Conservation (phyloP, 2,113 vertebrate genomes). For the Emydura subglobosa region DNA sequence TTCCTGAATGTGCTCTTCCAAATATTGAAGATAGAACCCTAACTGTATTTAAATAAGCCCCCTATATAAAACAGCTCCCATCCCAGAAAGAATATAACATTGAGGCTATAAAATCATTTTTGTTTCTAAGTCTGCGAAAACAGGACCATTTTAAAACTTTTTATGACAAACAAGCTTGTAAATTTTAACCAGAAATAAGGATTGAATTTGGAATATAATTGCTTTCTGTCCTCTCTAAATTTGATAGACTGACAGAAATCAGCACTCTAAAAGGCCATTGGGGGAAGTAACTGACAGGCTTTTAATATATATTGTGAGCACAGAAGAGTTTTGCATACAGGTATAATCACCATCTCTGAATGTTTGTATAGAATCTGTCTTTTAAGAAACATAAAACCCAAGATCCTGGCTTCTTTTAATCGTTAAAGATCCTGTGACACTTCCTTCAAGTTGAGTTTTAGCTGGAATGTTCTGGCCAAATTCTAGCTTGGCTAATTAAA, state of each 20-base stretch:
- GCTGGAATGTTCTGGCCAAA: background rate
- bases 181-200: slow-evolving; percentile 46
- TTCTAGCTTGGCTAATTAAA: background rate
- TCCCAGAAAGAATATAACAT: slow-evolving; percentile 16
- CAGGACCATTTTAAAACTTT: background rate
- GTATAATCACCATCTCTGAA: fast-evolving
- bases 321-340: background rate
- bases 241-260: background rate
- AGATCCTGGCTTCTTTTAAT: background rate
- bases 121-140: slow-evolving; percentile 37
- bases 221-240: background rate
- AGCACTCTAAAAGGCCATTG: background rate
- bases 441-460: background rate
- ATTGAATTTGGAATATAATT: slow-evolving; percentile 35
- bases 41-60: slow-evolving; percentile 7
- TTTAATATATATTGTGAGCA: slow-evolving; percentile 8
- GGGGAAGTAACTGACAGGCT: background rate
- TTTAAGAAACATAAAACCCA: background rate
- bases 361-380: background rate
- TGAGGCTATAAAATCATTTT: slow-evolving; percentile 5
- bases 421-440: background rate
- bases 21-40: slow-evolving; percentile 1
- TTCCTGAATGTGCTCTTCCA: slow-evolving; percentile 10
- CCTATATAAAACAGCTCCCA: slow-evolving; percentile 19
- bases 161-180: slow-evolving; percentile 14